Evolutionary conservation across 2,888 invertebrate genomes (phyloP).

Genomic region (Drosophila mimetica): DNA sequence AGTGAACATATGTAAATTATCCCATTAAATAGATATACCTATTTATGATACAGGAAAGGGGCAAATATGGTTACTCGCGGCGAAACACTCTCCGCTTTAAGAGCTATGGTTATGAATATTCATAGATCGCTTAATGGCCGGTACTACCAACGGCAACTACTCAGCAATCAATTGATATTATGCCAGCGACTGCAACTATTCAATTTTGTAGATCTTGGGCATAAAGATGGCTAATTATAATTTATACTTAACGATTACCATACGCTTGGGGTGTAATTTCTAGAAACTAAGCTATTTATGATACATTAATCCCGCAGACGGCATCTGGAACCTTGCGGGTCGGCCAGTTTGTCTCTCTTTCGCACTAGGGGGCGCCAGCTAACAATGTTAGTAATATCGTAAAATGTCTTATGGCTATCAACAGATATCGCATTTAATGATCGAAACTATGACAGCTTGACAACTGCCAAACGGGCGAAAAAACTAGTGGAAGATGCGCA

Average conservation of each 20-base stretch:
- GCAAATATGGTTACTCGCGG: constrained; percentile 2
- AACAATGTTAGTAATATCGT: constrained; percentile 71
- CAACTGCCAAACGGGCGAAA: constrained; percentile 57
- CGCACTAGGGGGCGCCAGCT: constrained; percentile 42
- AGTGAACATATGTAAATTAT: constrained; percentile 19
- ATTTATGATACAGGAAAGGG: constrained; percentile 5
- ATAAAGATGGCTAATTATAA: constrained; percentile 50
- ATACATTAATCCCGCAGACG: constrained; percentile 36
- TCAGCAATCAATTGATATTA: constrained; percentile 23
- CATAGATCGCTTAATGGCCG: constrained; percentile 24
- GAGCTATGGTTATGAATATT: constrained; percentile 28
- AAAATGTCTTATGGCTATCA: constrained; percentile 74
- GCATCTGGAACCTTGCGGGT: constrained; percentile 12
- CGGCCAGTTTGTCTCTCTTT: constrained; percentile 31
- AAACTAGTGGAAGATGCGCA: constrained; percentile 39
- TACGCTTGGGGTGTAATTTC: constrained; percentile 21
- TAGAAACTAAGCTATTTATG: constrained; percentile 48
- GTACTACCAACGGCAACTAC: constrained; percentile 12
- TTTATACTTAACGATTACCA: constrained; percentile 43
- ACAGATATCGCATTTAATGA: constrained; percentile 77
- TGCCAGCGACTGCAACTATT: constrained; percentile 32
- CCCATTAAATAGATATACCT: background rate
- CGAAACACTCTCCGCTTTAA: background rate
- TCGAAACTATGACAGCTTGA: constrained; percentile 73
- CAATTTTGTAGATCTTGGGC: constrained; percentile 44